Percentiles rank a stretch among this genome's conserved stretches.
Conservation (phyloP, 1,140 invertebrate species). For the Aphelenchoides besseyi region DNA sequence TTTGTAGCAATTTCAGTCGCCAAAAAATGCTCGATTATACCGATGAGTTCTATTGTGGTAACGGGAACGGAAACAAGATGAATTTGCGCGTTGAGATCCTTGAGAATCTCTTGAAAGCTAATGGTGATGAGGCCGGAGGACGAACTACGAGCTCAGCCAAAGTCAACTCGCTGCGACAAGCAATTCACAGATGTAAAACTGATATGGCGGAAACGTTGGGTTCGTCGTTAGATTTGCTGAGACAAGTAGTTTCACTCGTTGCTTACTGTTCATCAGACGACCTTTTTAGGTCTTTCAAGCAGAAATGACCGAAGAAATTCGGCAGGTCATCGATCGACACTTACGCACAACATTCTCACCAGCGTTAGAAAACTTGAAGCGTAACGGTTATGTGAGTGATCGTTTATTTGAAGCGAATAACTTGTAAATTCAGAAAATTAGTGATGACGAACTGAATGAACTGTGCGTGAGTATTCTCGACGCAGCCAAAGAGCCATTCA, state of each 20-base stretch:
- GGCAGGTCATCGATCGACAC: constrained; percentile 56
- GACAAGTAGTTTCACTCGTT: constrained; percentile 34
- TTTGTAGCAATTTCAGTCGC: background rate
- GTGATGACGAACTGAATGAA: constrained; percentile 40
- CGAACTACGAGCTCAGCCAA: constrained; percentile 56
- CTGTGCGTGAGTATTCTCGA: constrained; percentile 53
- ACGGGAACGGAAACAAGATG: constrained; percentile 53
- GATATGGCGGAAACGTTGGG: constrained; percentile 50
- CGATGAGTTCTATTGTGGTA: constrained; percentile 26
- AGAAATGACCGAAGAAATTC: constrained; percentile 52
- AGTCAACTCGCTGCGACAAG: constrained; percentile 53
- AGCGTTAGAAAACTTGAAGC: constrained; percentile 56
- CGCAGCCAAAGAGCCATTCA: constrained; percentile 54
- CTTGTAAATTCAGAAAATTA: constrained; percentile 47
- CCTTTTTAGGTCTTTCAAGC: constrained; percentile 49
- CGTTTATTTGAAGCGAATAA: constrained; percentile 19
- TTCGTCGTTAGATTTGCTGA: constrained; percentile 46
- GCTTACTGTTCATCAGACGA: background rate
- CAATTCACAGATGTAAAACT: constrained; percentile 47
- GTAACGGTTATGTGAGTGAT: constrained; percentile 51
- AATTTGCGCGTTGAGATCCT: constrained; percentile 51
- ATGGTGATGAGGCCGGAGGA: constrained; percentile 49
- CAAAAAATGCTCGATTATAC: constrained; percentile 12
- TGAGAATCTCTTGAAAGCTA: constrained; percentile 42
- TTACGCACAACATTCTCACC: constrained; percentile 54